Base-by-base conservation (phyloP, 2,888 invertebrate genomes). In the Nomada ruficornis region DNA sequence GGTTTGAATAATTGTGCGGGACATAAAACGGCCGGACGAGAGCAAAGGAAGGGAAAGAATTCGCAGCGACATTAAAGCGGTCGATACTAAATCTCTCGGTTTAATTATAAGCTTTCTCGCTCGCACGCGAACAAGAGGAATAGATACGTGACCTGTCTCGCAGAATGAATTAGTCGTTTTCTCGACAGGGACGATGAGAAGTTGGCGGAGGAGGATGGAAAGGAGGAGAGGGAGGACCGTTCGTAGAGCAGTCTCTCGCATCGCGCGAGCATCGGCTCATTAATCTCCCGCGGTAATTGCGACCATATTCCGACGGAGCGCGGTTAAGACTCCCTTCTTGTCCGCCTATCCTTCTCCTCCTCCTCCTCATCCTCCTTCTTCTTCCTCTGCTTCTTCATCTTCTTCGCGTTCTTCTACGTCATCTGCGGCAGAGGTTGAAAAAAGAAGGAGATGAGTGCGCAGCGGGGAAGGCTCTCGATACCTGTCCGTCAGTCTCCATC, bases 241-340 rank as follows among this genome's bases (percentile, higher is more conserved):
- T 87, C 89, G 90, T 90, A 88, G 89, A 90, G 87, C 85, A 89
- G 89, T 87, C 89, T 86, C 86, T 80, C 72, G 86, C 90, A 91
- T 90, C 88, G 89, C 90, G 89, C 88, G 89, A 89, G 90, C 91
- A 91, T 91, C 92, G 91, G 89, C 91, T 92, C 91, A 92, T 92
- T 92, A 92, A 92, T 92, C 92, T 92, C 91, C 84, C 72, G 86
- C 88, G 82, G 91, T 91, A 92, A 92, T 92, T 92, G 92, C 92
- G 90, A 91, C 89, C 90, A 91, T 92, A 92, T 92, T 90, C 90
- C 88, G 85, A 89, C 87, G 88, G 89, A 89, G 89, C 88, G 83
- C 80, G 84, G 88, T 86, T 90, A 90, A 89, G 88, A 90, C 88
- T 86, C 86, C 83, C 83, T 67, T 86, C 81, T 26, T 73, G 79